phyloP scores from a whole-genome alignment of 2,113 vertebrate genomes.

The Tachysurus vachellii region DNA sequence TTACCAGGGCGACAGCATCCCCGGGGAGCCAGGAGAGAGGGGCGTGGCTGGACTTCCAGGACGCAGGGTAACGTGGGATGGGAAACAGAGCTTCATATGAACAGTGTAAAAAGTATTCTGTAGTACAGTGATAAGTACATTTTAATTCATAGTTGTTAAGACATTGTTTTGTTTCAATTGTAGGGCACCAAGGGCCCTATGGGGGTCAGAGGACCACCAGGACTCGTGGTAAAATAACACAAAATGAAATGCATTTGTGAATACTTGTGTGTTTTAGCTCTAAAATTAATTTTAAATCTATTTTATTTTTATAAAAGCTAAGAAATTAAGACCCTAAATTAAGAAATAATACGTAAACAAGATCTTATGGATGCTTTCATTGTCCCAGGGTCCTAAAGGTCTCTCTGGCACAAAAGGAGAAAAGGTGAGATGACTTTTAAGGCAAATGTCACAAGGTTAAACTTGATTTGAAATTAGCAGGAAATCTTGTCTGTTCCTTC shows the following conservation, averaged over 20 bases:
- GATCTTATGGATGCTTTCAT: not conserved
- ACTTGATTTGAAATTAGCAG: not conserved
- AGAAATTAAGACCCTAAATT: too few species aligned
- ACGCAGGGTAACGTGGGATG: slow-evolving; percentile 68
- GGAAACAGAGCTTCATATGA: not conserved
- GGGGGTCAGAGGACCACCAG: slow-evolving; percentile 71
- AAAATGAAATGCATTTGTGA: not conserved
- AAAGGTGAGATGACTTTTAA: slow-evolving; percentile 68
- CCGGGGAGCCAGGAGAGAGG: slow-evolving; percentile 75
- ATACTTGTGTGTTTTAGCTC: not conserved
- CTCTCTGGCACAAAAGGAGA: slow-evolving; percentile 76
- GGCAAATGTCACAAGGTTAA: not conserved
- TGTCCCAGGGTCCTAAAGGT: slow-evolving; percentile 78
- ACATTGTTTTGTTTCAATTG: slow-evolving; percentile 25
- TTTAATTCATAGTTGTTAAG: not conserved
- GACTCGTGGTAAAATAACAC: slow-evolving; percentile 71
- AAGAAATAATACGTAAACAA: not conserved
- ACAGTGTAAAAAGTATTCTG: too few species aligned
- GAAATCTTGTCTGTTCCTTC: not conserved
- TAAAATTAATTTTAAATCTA: not conserved
- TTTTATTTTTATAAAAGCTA: too few species aligned
- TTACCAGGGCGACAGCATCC: slow-evolving; percentile 74
- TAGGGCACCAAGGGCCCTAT: slow-evolving; percentile 79
- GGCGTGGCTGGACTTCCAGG: slow-evolving; percentile 77
- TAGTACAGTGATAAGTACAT: not conserved